Conservation (phyloP, 2,888 invertebrate genomes). For the Thera britannica region DNA sequence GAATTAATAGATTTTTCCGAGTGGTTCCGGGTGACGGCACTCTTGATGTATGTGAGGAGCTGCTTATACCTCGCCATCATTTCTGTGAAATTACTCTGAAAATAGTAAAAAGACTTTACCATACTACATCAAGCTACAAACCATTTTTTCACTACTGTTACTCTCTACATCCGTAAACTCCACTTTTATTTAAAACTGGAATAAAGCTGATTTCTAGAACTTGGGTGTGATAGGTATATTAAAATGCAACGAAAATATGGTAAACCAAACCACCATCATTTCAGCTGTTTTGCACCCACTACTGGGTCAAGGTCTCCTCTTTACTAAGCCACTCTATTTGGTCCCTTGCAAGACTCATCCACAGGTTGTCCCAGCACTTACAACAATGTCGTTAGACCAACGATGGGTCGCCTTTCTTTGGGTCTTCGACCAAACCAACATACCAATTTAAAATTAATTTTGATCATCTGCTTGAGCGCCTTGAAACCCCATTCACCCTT, state of each 20-base stretch:
- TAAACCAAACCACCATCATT: too few species aligned
- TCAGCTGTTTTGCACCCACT: too few species aligned
- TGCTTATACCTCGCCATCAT: constrained; percentile 99
- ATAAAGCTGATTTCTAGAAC: not conserved
- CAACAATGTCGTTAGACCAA: too few species aligned
- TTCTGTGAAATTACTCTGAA: constrained; percentile 95
- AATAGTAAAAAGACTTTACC: constrained; percentile 33
- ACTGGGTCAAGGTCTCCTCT: too few species aligned
- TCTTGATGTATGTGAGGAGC: constrained; percentile 98
- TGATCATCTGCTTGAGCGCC: constrained; percentile 99
- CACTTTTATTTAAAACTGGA: not conserved
- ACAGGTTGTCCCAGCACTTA: too few species aligned
- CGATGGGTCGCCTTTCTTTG: too few species aligned
- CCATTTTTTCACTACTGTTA: too few species aligned
- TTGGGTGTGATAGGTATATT: not conserved
- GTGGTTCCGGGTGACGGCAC: constrained; percentile 99
- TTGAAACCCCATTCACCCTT: constrained; percentile 99
- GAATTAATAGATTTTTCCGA: constrained; percentile 99
- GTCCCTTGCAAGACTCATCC: too few species aligned
- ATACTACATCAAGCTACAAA: not conserved
- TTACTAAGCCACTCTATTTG: too few species aligned
- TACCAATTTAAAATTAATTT: constrained; percentile 99
- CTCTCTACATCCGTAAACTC: too few species aligned
- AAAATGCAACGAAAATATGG: too few species aligned
- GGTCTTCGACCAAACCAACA: constrained; percentile 48